Percentiles rank a stretch among this genome's conserved stretches.
Conservation (phyloP, 2,888 invertebrate genomes). For the Nesidiocoris tenuis region DNA sequence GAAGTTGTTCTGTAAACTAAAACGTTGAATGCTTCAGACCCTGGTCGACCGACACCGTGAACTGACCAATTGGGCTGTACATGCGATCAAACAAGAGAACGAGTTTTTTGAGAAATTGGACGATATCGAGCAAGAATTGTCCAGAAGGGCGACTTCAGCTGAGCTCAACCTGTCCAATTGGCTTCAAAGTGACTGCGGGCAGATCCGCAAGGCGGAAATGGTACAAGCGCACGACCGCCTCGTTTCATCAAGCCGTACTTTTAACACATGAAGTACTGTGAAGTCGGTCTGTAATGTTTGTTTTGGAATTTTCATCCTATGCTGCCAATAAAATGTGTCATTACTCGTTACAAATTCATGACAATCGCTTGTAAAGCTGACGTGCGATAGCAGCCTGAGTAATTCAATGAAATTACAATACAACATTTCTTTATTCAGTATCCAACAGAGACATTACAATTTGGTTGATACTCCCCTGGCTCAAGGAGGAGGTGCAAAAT, state of each 20-base stretch:
- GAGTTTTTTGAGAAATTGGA: conserved; percentile 34
- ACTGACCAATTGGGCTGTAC: conserved; percentile 30
- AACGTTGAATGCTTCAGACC: conserved; percentile 14
- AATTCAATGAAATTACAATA: too few relatives aligned
- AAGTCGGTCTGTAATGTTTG: too few relatives aligned
- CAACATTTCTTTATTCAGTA: too few relatives aligned
- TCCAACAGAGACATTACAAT: too few relatives aligned
- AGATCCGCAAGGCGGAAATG: conserved; percentile 27
- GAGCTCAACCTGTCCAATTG: conserved; percentile 25
- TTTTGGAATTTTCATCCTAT: too few relatives aligned
- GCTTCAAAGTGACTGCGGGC: conserved; percentile 17
- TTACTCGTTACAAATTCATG: too few relatives aligned
- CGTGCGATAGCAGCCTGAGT: too few relatives aligned
- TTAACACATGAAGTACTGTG: conserved; percentile 3
- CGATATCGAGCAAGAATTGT: conserved; percentile 32
- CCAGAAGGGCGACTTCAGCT: conserved; percentile 14
- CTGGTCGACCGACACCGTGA: conserved; percentile 30
- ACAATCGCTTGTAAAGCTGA: too few relatives aligned
- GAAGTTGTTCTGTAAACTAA: too few relatives aligned
- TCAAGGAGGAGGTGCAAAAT: too few relatives aligned
- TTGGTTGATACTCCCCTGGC: too few relatives aligned
- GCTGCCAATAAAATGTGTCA: too few relatives aligned
- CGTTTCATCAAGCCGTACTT: conserved; percentile 7
- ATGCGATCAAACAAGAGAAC: conserved; percentile 16
- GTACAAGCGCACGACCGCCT: conserved; percentile 31